Evolutionary conservation across 2,113 vertebrate species (phyloP), one percentile per base, ranked within the genome.

Genomic region (Micronisus gabar): DNA sequence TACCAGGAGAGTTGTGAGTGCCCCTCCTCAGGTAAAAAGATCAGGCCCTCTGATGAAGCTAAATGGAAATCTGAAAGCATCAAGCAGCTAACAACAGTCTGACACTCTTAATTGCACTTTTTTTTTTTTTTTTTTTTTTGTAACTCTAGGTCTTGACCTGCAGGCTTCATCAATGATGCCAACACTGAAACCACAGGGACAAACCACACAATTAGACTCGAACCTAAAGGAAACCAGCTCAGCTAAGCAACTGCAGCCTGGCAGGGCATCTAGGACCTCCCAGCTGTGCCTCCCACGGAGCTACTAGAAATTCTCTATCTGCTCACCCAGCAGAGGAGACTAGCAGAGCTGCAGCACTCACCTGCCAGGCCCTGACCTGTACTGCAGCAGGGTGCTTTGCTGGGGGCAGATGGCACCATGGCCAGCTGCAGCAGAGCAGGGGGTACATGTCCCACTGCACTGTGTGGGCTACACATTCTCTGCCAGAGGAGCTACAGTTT

Each of bases 401-500:
- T 20, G 34, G 22, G 23, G 15, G 34, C 43, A 85, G 59, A 14
- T 2, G 2, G 40, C 53, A 43, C 19, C 15, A 9, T 1, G 6
- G 19, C 10, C 45, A 30, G 38, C 36, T 52, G 48, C 30, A 52
- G 55, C 3, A 4, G 62, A 40, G 59, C 23, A 71, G 48, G 65
- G 22, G 36, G 48, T 17, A 27, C 17, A 2, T 1, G 1, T 32
- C 48, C 20, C 1, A 0, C 6, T 18, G 50, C 63, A 6, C 61
- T 17, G 45, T 2, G 26, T 10, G 7, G 45, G 29, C 47, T 45
- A 48, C 36, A 13, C 25, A 15, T 14, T 30, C 19, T 70, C 45
- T 1, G 1, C 43, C 2, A 0, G 7, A 53, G 30, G 2, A 45
- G 36, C 13, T 0, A 1, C 23, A 56, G 32, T 10, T 83, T 80